Evolutionary conservation across 2,113 vertebrate genomes (phyloP).

Genomic region (Leptocoma aspasia): DNA sequence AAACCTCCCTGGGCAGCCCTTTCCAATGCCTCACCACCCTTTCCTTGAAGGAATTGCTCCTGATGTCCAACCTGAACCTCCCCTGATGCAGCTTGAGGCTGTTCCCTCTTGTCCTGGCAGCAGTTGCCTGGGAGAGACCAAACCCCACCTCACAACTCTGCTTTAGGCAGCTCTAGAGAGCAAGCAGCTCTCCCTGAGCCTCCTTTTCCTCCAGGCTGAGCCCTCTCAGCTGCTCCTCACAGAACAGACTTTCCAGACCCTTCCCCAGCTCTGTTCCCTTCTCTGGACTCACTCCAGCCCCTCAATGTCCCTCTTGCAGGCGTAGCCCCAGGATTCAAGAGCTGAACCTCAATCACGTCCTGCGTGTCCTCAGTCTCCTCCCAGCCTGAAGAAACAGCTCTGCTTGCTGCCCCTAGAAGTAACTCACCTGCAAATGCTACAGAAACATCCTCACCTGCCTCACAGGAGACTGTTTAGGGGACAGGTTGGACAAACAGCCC

Average conservation of each 20-base stretch:
- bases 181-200: background rate
- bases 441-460: background rate
- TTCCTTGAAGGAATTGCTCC: background rate
- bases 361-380: background rate
- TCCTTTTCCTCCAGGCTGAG: background rate
- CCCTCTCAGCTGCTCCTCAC: background rate
- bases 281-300: background rate
- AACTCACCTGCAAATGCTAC: background rate
- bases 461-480: background rate
- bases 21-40: accelerated
- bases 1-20: background rate
- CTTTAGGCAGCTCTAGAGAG: background rate
- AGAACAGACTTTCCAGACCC: background rate
- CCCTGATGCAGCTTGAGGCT: background rate
- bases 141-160: background rate
- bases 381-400: background rate
- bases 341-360: accelerated
- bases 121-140: background rate
- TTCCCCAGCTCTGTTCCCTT: background rate
- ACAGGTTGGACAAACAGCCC: accelerated
- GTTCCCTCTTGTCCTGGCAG: background rate
- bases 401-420: background rate
- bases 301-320: background rate
- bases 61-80: background rate
- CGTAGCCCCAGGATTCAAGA: background rate